Conservation (phyloP, 2,113 vertebrate species). For the Centropus bengalensis region DNA sequence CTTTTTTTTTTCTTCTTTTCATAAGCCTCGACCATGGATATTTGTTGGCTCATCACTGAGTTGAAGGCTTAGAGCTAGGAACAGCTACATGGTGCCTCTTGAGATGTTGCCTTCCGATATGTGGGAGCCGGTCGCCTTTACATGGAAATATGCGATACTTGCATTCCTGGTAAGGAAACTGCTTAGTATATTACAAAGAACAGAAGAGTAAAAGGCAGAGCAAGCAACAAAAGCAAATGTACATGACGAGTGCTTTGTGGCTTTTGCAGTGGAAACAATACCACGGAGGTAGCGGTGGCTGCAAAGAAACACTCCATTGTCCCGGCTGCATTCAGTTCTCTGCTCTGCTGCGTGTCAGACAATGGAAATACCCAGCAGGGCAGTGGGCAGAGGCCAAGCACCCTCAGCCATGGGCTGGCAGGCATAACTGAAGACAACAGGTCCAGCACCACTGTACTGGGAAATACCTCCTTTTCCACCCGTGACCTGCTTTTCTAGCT, state of each 20-base stretch:
- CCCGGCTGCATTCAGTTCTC: not conserved
- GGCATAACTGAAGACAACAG: not conserved
- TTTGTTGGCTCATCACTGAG: slow-evolving; percentile 12
- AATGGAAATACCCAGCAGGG: not conserved
- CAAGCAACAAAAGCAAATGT: not conserved
- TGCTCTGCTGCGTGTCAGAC: not conserved
- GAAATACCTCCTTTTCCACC: not conserved
- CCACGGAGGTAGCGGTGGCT: not conserved
- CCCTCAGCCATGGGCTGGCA: not conserved
- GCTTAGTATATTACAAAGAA: not conserved
- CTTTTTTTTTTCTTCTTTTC: not conserved
- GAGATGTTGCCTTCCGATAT: not conserved
- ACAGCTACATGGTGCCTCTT: not conserved
- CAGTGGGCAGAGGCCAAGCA: not conserved
- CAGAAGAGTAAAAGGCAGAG: not conserved
- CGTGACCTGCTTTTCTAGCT: not conserved
- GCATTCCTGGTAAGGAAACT: not conserved
- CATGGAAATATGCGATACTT: not conserved
- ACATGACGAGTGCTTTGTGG: not conserved
- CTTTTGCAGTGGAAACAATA: slow-evolving; percentile 31
- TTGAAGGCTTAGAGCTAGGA: not conserved
- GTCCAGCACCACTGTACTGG: accelerated
- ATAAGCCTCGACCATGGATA: not conserved
- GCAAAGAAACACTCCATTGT: not conserved
- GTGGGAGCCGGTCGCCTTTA: not conserved